phyloP scores from a whole-genome alignment of 2,888 invertebrate species.

The Xylota sylvarum region DNA sequence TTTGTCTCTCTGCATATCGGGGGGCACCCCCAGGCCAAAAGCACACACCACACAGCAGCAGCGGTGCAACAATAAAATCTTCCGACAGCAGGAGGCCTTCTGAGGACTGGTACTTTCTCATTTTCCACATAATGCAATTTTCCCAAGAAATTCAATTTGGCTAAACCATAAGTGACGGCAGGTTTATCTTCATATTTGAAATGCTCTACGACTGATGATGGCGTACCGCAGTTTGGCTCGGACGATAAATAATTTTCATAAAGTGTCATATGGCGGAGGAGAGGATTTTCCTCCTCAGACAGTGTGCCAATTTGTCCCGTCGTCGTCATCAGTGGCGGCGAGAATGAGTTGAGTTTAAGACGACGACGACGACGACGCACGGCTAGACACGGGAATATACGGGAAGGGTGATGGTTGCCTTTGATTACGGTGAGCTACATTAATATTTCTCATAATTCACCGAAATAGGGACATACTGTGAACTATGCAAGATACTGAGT shows the following conservation, averaged over 20 bases:
- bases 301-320: conserved; percentile 66
- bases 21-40: conserved; percentile 28
- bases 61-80: conserved; percentile 54
- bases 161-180: conserved; percentile 79
- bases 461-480: conserved; percentile 30
- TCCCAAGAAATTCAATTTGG: conserved; percentile 83
- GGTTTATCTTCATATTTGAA: conserved; percentile 41
- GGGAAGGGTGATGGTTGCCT: conserved; percentile 31
- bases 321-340: background rate
- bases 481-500: background rate
- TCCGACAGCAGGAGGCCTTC: conserved; percentile 45
- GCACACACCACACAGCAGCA: too few species aligned
- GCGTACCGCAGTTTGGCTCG: conserved; percentile 4
- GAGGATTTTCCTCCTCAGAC: conserved; percentile 46
- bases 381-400: conserved; percentile 41
- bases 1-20: conserved; percentile 1
- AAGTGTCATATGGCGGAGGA: conserved; percentile 56
- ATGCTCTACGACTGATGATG: conserved; percentile 8
- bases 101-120: conserved; percentile 79
- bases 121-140: conserved; percentile 84
- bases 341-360: conserved; percentile 13
- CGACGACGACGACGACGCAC: background rate
- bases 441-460: conserved; percentile 74
- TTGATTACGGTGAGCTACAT: conserved; percentile 70
- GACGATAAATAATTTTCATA: conserved; percentile 75